Evolutionary conservation across 2,888 invertebrate species (phyloP), one percentile per base, ranked within the genome.

Genomic region (Laothoe populi): DNA sequence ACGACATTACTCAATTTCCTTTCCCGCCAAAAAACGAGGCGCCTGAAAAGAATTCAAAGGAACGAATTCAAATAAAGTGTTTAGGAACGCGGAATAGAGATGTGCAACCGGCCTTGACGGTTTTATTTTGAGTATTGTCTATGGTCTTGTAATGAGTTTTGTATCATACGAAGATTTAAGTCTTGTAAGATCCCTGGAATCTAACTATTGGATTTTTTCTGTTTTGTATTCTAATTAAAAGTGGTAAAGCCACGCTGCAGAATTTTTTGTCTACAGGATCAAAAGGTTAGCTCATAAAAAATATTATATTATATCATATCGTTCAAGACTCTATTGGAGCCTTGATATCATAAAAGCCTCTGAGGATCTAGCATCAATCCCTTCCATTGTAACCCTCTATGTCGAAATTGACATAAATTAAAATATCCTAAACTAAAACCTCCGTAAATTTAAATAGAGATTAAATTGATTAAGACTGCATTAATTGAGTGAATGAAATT

Each of bases 1-100:
- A 81, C 71, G 79, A 81, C 86, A 91, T 92, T 91, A 90, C 87
- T 92, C 92, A 92, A 91, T 92, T 91, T 90, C 86, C 82, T 84
- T 86, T 85, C 78, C 84, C 85, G 82, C 83, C 78, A 81, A 88
- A 83, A 84, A 84, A 83, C 44, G 78, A 82, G 53, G 73, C 80
- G 76, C 78, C 78, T 80, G 81, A 87, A 87, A 84, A 81, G 79
- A 83, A 76, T 77, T 78, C 75, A 73, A 78, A 79, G 70, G 66
- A 74, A 71, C 70, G 73, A 76, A 82, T 80, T 79, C 79, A 75
- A 80, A 79, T 75, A 80, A 76, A 71, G 68, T 77, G 75, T 75
- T 78, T 74, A 71, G 74, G 75, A 77, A 75, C 70, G 72, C 59
- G 70, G 71, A 63, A 63, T 60, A 60, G 63, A 63, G 63, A 63